Evolutionary conservation across 1,140 invertebrate species (phyloP).

Genomic region (Drosophila azteca): DNA sequence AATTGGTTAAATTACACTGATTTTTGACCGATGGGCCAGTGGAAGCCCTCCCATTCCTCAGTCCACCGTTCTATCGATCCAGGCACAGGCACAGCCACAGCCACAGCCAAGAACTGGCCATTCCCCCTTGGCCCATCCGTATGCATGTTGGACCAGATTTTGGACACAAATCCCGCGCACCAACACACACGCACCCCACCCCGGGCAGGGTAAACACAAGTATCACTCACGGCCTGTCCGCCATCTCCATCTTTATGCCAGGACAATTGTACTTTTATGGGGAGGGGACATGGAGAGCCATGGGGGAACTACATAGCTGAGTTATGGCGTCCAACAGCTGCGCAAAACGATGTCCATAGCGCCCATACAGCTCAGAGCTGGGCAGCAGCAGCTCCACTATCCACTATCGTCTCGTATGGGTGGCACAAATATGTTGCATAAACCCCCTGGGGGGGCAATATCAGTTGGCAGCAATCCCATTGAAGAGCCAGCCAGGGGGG

Average conservation of each 20-base stretch:
- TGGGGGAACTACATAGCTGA: conserved; percentile 47
- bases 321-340: conserved; percentile 77
- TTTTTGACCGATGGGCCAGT: too few relatives aligned
- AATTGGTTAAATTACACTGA: background rate
- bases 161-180: conserved; percentile 60
- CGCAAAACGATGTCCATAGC: conserved; percentile 58
- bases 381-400: background rate
- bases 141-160: conserved; percentile 57
- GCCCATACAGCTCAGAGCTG: too few relatives aligned
- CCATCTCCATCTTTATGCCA: conserved; percentile 8
- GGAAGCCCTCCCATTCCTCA: too few relatives aligned
- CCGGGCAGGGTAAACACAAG: conserved; percentile 32
- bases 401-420: conserved; percentile 42
- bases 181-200: conserved; percentile 31
- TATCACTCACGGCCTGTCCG: conserved; percentile 28
- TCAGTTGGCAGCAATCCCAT: conserved; percentile 39
- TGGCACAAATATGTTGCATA: conserved; percentile 65
- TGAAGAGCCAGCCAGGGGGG: background rate
- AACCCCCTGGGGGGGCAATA: conserved; percentile 35
- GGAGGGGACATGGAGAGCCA: conserved; percentile 18
- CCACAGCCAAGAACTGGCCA: conserved; percentile 2
- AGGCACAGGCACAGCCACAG: too few relatives aligned
- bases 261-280: conserved; percentile 45
- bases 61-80: conserved; percentile 8
- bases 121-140: conserved; percentile 28